These are phyloP conservation scores for Scaptomyza flava DNA, from an alignment of 2,888 invertebrate genomes.

Conservation along the genomic window DNA sequence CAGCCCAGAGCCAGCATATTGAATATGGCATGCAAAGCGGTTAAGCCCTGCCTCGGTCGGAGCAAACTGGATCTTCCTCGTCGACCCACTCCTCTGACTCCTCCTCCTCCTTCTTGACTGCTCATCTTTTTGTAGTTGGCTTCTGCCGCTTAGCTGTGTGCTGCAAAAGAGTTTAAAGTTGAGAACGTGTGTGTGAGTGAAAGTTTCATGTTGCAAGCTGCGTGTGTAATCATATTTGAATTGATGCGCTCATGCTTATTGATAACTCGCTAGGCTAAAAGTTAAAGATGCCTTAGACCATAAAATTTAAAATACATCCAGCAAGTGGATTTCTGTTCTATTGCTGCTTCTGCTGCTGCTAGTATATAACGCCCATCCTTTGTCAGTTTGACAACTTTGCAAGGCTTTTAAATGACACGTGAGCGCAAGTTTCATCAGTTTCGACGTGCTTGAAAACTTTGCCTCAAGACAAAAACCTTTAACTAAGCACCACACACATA, in stretches of 20 bases:
- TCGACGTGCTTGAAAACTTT: conserved; percentile 70
- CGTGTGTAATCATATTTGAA: conserved; percentile 62
- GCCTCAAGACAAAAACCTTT: conserved; percentile 59
- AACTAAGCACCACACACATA: conserved; percentile 50
- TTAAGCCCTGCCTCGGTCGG: conserved; percentile 56
- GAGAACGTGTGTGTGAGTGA: conserved; percentile 27
- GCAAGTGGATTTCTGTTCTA: background rate
- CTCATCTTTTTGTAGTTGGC: conserved; percentile 40
- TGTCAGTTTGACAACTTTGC: conserved; percentile 58
- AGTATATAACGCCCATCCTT: conserved; percentile 27
- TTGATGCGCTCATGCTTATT: conserved; percentile 57
- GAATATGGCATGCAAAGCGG: conserved; percentile 79
- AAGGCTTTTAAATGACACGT: conserved; percentile 63
- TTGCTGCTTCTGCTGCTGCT: background rate
- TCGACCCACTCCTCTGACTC: conserved; percentile 11
- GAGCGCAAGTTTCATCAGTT: conserved; percentile 54
- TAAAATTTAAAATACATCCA: conserved; percentile 55
- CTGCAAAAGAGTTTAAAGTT: conserved; percentile 50
- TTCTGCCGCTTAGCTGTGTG: conserved; percentile 27
- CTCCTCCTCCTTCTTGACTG: conserved; percentile 21
- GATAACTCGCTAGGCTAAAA: conserved; percentile 57
- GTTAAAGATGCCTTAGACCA: conserved; percentile 43
- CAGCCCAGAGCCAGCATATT: conserved; percentile 82
- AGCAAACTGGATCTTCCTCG: conserved; percentile 16
- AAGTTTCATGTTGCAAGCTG: conserved; percentile 50